A percentile compares a stretch with the other conserved stretches of the same genome.
These are phyloP conservation scores for Congeria kusceri DNA, from an alignment of 2,888 invertebrate species.

Conservation along the genomic window DNA sequence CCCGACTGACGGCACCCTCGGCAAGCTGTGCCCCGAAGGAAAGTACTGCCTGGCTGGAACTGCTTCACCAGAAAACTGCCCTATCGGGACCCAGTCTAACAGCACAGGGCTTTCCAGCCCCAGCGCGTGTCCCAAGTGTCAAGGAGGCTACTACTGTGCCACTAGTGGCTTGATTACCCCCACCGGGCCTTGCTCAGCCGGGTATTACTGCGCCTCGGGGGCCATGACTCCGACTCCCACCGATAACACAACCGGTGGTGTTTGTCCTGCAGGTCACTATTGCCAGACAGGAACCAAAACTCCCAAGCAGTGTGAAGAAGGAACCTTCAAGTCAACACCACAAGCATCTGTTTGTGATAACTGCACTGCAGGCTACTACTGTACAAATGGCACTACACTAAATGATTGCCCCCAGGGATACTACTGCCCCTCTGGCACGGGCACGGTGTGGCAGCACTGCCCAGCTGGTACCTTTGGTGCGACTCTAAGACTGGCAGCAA, in stretches of 20 bases:
- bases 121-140: slow-evolving; percentile 66
- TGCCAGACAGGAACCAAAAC: slow-evolving; percentile 80
- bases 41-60: slow-evolving; percentile 79
- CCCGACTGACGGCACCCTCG: slow-evolving; percentile 80
- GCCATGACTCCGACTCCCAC: slow-evolving; percentile 76
- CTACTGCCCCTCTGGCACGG: slow-evolving; percentile 83
- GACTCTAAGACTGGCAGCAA: slow-evolving; percentile 71
- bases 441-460: slow-evolving; percentile 79
- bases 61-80: slow-evolving; percentile 73
- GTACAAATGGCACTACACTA: slow-evolving; percentile 73
- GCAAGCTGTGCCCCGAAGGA: slow-evolving; percentile 79
- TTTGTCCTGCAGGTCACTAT: slow-evolving; percentile 81
- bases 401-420: slow-evolving; percentile 80
- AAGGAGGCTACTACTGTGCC: slow-evolving; percentile 79
- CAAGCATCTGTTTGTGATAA: slow-evolving; percentile 75
- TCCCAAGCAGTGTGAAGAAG: slow-evolving; percentile 75
- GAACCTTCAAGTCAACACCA: slow-evolving; percentile 70
- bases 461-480: slow-evolving; percentile 81
- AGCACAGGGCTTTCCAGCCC: slow-evolving; percentile 73
- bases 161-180: slow-evolving; percentile 78
- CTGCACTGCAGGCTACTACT: slow-evolving; percentile 81
- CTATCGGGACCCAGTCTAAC: slow-evolving; percentile 77
- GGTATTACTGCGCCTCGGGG: slow-evolving; percentile 79
- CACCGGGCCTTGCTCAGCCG: slow-evolving; percentile 77
- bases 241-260: slow-evolving; percentile 79